phyloP scores from a whole-genome alignment of 2,888 invertebrate species.

The Harmothoe impar region DNA sequence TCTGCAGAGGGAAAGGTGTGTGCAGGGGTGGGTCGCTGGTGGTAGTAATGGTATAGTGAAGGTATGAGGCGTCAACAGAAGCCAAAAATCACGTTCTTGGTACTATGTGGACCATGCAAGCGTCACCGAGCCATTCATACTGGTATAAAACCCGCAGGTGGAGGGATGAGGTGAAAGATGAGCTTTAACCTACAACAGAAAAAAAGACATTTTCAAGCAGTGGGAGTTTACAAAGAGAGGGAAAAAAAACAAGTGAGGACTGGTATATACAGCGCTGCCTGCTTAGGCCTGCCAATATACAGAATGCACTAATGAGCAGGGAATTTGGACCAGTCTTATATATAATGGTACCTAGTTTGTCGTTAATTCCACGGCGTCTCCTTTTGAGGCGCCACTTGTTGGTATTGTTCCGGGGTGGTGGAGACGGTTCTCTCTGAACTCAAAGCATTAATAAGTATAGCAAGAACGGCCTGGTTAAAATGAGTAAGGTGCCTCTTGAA shows the following conservation, averaged over 20 bases:
- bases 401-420: not conserved
- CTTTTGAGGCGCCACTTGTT: not conserved
- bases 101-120: not conserved
- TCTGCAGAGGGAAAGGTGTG: too few relatives aligned
- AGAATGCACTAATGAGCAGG: not conserved
- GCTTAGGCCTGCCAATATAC: not conserved
- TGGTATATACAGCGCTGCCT: not conserved
- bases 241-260: not conserved
- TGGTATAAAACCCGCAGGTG: not conserved
- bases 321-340: not conserved
- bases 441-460: not conserved
- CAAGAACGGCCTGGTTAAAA: not conserved
- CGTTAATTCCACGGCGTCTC: not conserved
- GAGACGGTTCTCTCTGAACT: not conserved
- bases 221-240: too few relatives aligned
- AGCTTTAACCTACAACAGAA: not conserved
- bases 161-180: not conserved
- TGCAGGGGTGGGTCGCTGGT: too few relatives aligned
- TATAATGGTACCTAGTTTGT: not conserved
- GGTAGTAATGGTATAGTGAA: too few relatives aligned
- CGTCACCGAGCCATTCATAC: not conserved
- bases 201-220: not conserved
- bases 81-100: constrained; percentile 7
- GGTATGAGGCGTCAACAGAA: not conserved
- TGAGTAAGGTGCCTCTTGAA: not conserved